Conservation (phyloP, 2,888 invertebrate species). For the Acleris holmiana region DNA sequence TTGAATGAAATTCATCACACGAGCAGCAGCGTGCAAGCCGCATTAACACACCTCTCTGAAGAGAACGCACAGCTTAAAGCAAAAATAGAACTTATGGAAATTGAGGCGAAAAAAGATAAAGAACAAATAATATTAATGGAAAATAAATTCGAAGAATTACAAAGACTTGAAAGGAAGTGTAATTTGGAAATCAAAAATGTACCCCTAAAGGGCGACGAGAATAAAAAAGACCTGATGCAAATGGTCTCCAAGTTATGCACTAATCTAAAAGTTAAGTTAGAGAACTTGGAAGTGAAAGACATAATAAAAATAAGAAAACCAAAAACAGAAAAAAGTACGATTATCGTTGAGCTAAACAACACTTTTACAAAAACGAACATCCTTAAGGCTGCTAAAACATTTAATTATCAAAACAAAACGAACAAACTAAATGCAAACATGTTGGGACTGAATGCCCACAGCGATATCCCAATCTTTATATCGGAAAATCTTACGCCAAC, state of each 20-base stretch:
- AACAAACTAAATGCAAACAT: neutral
- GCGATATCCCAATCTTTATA: neutral
- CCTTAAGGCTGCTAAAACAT: neutral
- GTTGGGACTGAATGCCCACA: neutral
- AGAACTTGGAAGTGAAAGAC: neutral
- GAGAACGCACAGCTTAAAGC: neutral
- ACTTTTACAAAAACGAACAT: neutral
- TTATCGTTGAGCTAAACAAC: neutral
- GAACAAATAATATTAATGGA: neutral
- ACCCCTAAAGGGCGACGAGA: neutral
- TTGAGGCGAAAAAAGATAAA: neutral
- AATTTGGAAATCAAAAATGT: neutral
- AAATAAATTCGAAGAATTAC: neutral
- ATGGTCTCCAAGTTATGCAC: neutral
- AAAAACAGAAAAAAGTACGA: neutral
- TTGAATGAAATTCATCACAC: neutral
- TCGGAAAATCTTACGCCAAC: neutral
- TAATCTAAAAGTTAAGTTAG: neutral
- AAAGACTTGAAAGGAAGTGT: neutral
- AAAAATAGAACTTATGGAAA: neutral
- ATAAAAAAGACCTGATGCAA: neutral
- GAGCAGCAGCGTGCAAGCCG: neutral
- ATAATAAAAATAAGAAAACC: neutral
- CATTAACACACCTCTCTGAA: neutral
- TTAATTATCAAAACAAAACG: neutral